Base-by-base conservation (phyloP, 1,140 invertebrate genomes). In the Drosophila ambigua region DNA sequence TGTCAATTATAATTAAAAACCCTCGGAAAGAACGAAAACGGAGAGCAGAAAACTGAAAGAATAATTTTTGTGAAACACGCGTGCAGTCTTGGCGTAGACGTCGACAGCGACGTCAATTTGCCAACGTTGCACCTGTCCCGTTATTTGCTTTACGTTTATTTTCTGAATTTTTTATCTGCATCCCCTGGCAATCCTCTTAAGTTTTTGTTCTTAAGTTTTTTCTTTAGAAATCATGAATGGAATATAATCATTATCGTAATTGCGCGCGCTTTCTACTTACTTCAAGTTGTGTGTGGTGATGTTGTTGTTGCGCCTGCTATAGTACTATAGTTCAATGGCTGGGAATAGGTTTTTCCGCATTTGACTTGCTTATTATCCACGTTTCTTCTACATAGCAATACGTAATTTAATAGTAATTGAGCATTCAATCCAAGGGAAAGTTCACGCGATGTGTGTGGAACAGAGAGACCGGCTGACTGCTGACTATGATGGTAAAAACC, bases 341-440 rank as follows among this genome's bases (percentile, higher is more conserved):
- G 54, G 50, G 58, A 43, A 61, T 63, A 61, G 31, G 48, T 72
- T 62, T 73, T 73, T 20, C 11, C 46, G 48, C 20, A 87, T 85
- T 85, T 68, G 75, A 78, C 50, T 87, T 85, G 82, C 62, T 68
- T 41, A 87, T 72, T 52, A 62, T 76, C 73, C 81, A 77, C 68
- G 73, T 85, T 80, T 67, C 53, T 66, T 46, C 23, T 46, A 16
- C 51, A 69, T 51, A 60, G 49, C 59, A 41, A 64, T 84, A 74
- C 73, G 68, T 72, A 75, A 81, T 69, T 68, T 77, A 69, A 53
- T 39, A 44, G 45, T 79, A 83, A 84, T 84, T 80, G 72, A 77
- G 72, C 68, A 67, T 43, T 72, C 59, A 60, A 48, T 39, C 46
- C 73, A 78, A 67, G 43, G 66, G 65, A 84, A 84, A 83, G 68